Evolutionary conservation across 2,888 invertebrate species (phyloP).

Genomic region (Sesia apiformis): DNA sequence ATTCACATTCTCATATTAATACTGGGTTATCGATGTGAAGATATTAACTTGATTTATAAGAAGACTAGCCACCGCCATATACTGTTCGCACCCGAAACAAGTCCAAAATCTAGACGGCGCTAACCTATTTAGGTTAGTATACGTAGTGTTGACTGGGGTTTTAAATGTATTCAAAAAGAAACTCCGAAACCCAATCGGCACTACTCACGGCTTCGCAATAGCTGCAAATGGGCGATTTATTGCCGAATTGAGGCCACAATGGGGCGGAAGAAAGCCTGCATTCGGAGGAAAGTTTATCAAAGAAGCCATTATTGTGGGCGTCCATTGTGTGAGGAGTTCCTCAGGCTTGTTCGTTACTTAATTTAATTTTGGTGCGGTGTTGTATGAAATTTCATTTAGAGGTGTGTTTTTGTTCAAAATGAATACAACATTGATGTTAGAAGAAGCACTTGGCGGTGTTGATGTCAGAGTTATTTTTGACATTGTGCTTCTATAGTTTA

Average conservation of each 20-base stretch:
- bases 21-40: no score
- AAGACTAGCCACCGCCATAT: no score
- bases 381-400: not conserved
- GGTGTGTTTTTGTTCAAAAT: not conserved
- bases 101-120: no score
- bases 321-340: constrained; percentile 4
- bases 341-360: constrained; percentile 20
- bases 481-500: no score
- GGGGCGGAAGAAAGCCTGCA: constrained; percentile 16
- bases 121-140: no score
- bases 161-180: not conserved
- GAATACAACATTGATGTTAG: no score
- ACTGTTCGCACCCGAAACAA: no score
- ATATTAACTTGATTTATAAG: no score
- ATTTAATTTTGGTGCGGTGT: not conserved
- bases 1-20: no score
- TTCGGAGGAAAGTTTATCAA: constrained; percentile 22
- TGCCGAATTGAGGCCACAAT: constrained; percentile 24
- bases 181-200: constrained; percentile 20
- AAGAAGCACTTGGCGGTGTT: no score
- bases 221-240: constrained; percentile 25
- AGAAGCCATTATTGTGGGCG: constrained; percentile 18
- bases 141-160: no score
- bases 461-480: no score
- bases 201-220: constrained; percentile 8